These are phyloP conservation scores for Pyrrhosoma nymphula DNA, from an alignment of 2,888 invertebrate genomes.

Conservation along the genomic window DNA sequence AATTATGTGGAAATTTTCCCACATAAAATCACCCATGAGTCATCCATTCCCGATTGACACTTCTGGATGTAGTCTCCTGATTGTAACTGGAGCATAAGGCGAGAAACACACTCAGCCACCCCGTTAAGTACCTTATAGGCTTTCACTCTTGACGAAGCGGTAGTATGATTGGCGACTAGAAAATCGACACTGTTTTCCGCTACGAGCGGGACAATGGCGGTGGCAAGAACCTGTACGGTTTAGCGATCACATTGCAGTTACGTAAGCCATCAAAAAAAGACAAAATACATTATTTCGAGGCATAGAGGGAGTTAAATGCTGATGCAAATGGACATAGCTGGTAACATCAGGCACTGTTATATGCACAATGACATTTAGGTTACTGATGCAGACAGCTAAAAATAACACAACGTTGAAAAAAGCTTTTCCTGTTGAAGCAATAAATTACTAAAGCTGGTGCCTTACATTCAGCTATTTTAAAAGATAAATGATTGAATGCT, in stretches of 20 bases:
- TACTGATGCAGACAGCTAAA: not conserved
- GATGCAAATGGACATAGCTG: not conserved
- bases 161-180: not conserved
- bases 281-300: not conserved
- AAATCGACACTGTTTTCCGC: conserved; percentile 2
- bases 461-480: no score
- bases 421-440: no score
- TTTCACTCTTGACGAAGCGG: not conserved
- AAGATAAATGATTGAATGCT: no score
- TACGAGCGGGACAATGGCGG: not conserved
- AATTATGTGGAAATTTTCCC: not conserved
- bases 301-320: not conserved
- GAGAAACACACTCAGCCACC: not conserved
- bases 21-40: not conserved
- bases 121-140: not conserved
- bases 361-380: not conserved
- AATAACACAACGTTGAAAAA: not conserved
- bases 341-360: not conserved
- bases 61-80: not conserved
- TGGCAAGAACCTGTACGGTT: not conserved
- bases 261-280: not conserved
- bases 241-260: not conserved
- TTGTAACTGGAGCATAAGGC: not conserved
- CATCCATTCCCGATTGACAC: not conserved
- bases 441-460: no score